Evolutionary conservation across 2,113 vertebrate species (phyloP).

Genomic region (Esox niger): DNA sequence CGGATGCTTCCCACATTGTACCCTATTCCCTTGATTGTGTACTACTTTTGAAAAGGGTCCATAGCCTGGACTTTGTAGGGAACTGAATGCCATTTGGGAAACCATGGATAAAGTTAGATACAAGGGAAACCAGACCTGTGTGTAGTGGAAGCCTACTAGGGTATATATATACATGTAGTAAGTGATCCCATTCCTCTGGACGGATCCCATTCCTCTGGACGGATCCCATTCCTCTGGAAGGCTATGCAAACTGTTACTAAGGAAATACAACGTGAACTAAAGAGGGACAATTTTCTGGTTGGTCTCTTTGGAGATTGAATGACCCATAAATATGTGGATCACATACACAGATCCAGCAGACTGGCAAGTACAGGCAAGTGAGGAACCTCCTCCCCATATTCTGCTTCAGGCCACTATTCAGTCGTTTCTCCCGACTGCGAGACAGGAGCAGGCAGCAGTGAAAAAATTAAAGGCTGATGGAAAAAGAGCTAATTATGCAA

Average conservation of each 20-base stretch:
- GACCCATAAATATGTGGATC: no score
- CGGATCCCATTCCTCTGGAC: no score
- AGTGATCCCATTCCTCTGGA: not conserved
- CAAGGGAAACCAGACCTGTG: not conserved
- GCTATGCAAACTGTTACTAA: not conserved
- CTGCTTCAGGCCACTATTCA: conserved; percentile 29
- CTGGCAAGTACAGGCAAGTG: conserved; percentile 47
- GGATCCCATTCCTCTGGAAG: not conserved
- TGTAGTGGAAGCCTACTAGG: not conserved
- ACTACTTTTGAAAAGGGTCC: no score
- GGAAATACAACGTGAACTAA: not conserved
- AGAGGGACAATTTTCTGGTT: not conserved
- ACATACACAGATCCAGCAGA: conserved; percentile 73
- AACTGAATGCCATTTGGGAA: no score
- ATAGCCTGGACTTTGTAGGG: no score
- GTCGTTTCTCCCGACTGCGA: conserved; percentile 38
- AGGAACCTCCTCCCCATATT: conserved; percentile 63
- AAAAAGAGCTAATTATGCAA: no score
- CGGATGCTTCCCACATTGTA: not conserved
- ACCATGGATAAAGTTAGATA: not conserved
- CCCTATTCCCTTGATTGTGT: not conserved
- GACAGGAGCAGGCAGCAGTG: not conserved
- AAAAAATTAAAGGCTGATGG: not conserved
- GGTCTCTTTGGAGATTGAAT: no score
- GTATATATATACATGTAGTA: no score